These are phyloP conservation scores for Hymenochirus boettgeri DNA, from an alignment of 2,113 vertebrate species.

Conservation along the genomic window DNA sequence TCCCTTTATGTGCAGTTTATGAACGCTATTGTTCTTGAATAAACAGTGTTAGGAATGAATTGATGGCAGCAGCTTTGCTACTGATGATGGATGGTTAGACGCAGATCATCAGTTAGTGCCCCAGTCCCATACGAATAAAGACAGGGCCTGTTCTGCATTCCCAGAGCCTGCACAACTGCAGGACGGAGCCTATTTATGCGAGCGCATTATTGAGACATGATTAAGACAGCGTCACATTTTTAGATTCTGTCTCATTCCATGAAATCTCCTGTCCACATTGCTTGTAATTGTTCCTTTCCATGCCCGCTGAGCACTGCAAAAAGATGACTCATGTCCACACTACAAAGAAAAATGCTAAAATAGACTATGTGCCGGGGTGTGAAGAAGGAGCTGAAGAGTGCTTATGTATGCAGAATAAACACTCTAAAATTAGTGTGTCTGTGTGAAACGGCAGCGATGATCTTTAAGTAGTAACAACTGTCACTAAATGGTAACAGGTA, in stretches of 20 bases:
- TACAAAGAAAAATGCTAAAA: conserved; percentile 29
- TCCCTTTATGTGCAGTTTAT: too few relatives aligned
- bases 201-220: not conserved
- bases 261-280: conserved; percentile 18
- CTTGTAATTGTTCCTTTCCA: conserved; percentile 21
- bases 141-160: not conserved
- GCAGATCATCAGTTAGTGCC: not conserved
- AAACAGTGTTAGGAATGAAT: not conserved
- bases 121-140: not conserved
- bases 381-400: conserved; percentile 21
- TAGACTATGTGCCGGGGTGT: conserved; percentile 22
- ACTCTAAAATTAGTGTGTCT: conserved; percentile 34
- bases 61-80: not conserved
- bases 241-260: conserved; percentile 5
- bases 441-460: conserved; percentile 12
- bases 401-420: conserved; percentile 37
- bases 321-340: conserved; percentile 38
- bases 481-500: not conserved
- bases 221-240: not conserved
- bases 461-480: conserved; percentile 31
- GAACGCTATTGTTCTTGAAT: not conserved
- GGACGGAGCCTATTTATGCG: not conserved
- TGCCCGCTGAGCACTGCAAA: conserved; percentile 21
- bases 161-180: not conserved
- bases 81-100: not conserved